Base-by-base conservation (phyloP, 2,113 vertebrate species). In the Pollachius pollachius region DNA sequence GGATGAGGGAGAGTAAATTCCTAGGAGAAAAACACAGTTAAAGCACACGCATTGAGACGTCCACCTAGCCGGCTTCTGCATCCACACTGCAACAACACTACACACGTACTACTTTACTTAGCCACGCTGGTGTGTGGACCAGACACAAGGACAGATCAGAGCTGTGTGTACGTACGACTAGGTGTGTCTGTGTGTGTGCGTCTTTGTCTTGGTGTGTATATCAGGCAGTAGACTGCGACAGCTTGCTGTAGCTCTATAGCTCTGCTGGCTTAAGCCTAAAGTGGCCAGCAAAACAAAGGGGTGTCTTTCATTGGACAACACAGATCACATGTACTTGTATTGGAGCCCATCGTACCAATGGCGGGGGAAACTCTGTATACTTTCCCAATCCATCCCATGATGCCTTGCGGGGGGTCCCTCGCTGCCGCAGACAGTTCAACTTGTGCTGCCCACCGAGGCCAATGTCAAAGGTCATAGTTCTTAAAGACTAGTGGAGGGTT, bases 371-470 rank as follows among this genome's bases (percentile, higher is more conserved):
- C 94, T 94, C 93, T 94, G 96, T 97, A 99, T 99, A 99, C 97
- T 99, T 97, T 98, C 97, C 97, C 96, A 98, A 97, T 99, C 95
- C 95, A 96, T 97, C 96, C 96, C 95, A 97, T 96, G 96, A 95
- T 94, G 97, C 94, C 96, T 99, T 99, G 54, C 94, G 95, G 30
- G 93, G 93, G 96, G 95, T 99, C 96, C 97, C 97, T 96, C 97
- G 96, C 96, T 96, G 97, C 96, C 93, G 96, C 95, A 97, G 96
- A 96, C 96, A 95, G 96, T 96, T 99, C 97, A 98, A 95, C 97
- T 96, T 97, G 96, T 97, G 96, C 95, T 97, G 97, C 94, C 98
- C 97, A 99, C 96, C 97, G 96, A 96, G 97, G 97, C 97, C 96
- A 99, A 97, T 95, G 97, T 99, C 97, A 99, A 98, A 98, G 92